Conservation (phyloP, 2,888 invertebrate genomes). For the Epinotia nisella region DNA sequence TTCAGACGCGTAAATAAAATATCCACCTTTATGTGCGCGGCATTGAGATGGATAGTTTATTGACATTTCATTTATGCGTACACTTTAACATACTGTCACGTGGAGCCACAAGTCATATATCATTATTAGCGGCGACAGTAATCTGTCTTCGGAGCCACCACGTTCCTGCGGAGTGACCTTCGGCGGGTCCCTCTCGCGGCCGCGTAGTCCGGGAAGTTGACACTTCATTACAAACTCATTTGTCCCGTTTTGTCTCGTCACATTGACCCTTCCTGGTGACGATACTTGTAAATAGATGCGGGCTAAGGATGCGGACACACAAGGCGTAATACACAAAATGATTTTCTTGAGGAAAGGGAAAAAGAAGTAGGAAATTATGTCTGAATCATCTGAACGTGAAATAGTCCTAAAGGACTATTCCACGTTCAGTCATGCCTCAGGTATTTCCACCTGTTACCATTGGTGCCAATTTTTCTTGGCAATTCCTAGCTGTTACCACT, state of each 20-base stretch:
- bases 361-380: too few species aligned
- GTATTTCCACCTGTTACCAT: not conserved
- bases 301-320: not conserved
- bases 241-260: constrained; percentile 62
- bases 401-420: too few species aligned
- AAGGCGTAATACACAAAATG: not conserved
- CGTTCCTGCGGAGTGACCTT: constrained; percentile 77
- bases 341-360: too few species aligned
- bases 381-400: too few species aligned
- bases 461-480: too few species aligned
- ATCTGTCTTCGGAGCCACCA: constrained; percentile 64
- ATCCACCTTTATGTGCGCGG: not conserved
- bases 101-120: constrained; percentile 67
- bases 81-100: constrained; percentile 50
- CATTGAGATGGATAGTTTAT: too few species aligned
- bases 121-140: constrained; percentile 76
- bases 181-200: constrained; percentile 69
- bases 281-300: constrained; percentile 34
- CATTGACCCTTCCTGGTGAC: constrained; percentile 54
- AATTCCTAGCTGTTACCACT: too few species aligned
- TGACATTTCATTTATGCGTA: constrained; percentile 27
- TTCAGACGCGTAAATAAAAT: constrained; percentile 11
- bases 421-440: not conserved
- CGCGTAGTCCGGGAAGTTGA: constrained; percentile 68
- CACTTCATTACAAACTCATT: constrained; percentile 70